Percentiles rank a stretch among this genome's conserved stretches.
Evolutionary conservation across 2,888 invertebrate species (phyloP).

Genomic region (Celastrina argiolus): DNA sequence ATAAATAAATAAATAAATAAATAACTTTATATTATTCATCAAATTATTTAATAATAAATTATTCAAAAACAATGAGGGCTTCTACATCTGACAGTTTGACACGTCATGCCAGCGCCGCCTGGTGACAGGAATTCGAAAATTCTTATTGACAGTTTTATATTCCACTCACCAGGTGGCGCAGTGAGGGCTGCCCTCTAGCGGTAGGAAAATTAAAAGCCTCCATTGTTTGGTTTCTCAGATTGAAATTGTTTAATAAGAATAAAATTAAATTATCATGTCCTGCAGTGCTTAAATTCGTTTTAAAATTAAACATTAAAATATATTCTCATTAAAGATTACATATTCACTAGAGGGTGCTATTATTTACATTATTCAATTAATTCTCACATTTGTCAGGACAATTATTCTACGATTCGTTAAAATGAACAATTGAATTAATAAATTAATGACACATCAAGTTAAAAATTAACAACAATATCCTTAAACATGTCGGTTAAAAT

Average conservation of each 20-base stretch:
- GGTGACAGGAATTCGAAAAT: no score
- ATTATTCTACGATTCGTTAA: conserved; percentile 4
- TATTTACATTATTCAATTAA: conserved; percentile 50
- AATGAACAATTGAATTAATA: conserved; percentile 10
- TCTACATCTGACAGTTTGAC: no score
- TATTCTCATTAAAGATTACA: background rate
- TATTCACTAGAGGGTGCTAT: conserved; percentile 11
- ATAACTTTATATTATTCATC: background rate
- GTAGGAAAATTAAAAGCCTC: no score
- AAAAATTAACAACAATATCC: background rate
- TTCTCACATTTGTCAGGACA: conserved; percentile 30
- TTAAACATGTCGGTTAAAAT: background rate
- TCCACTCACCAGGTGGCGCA: no score
- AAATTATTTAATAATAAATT: background rate
- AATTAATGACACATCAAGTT: conserved; percentile 19
- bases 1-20: no score
- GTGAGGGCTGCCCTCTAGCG: no score
- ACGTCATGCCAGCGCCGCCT: no score
- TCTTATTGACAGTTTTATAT: no score
- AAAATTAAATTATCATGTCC: conserved; percentile 20
- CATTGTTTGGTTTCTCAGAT: background rate
- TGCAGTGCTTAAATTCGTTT: background rate
- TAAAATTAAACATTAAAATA: conserved; percentile 1
- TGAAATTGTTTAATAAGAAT: background rate
- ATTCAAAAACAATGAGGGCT: no score